Evolutionary conservation across 1,140 invertebrate species (phyloP).

Genomic region (Hestina assimilis): DNA sequence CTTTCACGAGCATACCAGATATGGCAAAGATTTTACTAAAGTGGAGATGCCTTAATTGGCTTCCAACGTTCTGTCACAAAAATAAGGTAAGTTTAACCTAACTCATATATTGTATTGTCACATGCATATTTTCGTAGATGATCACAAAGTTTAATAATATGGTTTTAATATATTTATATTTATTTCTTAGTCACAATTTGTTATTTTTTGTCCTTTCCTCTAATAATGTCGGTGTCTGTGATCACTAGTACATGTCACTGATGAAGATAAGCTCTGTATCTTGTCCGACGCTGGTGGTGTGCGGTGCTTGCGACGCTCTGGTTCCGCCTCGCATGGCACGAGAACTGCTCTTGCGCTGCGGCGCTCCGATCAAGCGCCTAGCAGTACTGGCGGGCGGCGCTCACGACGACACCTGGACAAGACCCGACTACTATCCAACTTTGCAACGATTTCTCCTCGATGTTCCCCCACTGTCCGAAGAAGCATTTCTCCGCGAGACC

Average conservation of each 20-base stretch:
- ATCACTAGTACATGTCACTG: slow-evolving; percentile 84
- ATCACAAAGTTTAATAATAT: too few relatives aligned
- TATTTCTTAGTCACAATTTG: too few relatives aligned
- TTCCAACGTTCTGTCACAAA: slow-evolving; percentile 89
- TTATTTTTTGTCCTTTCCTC: too few relatives aligned
- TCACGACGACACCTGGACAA: slow-evolving; percentile 93
- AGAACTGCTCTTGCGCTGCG: slow-evolving; percentile 85
- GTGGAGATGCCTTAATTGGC: slow-evolving; percentile 83
- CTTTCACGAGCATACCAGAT: slow-evolving; percentile 96
- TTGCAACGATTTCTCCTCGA: slow-evolving; percentile 59
- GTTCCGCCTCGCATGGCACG: slow-evolving; percentile 92
- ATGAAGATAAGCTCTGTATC: slow-evolving; percentile 83
- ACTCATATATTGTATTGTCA: too few relatives aligned
- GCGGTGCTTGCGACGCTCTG: slow-evolving; percentile 88
- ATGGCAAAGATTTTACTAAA: slow-evolving; percentile 90
- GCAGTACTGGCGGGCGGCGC: slow-evolving; percentile 86
- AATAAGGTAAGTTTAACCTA: slow-evolving; percentile 85
- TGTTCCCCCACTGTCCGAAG: slow-evolving; percentile 45
- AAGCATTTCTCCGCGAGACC: slow-evolving; percentile 1
- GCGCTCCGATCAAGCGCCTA: slow-evolving; percentile 84
- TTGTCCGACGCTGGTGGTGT: slow-evolving; percentile 88
- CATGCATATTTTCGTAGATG: too few relatives aligned
- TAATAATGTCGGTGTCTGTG: slow-evolving; percentile 24
- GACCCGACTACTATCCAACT: slow-evolving; percentile 59
- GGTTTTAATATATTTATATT: too few relatives aligned